Evolutionary conservation across 2,888 invertebrate species (phyloP).

Genomic region (Dorcus parallelipipedus): DNA sequence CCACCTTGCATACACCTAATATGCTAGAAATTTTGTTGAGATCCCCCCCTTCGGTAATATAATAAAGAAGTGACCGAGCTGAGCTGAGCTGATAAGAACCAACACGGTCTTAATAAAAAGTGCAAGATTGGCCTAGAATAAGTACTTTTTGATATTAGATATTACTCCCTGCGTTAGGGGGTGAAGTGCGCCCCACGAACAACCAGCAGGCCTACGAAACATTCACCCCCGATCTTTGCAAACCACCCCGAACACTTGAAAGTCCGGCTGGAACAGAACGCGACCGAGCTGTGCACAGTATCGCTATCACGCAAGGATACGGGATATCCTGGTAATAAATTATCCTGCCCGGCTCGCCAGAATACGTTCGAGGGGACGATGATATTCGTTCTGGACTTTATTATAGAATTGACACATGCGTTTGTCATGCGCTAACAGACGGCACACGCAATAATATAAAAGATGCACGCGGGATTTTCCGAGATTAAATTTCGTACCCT

Average conservation of each 20-base stretch:
- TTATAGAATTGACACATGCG: conserved; percentile 43
- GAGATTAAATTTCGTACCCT: conserved; percentile 16
- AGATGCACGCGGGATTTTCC: conserved; percentile 18
- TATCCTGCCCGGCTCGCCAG: conserved; percentile 32
- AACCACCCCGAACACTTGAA: conserved; percentile 19
- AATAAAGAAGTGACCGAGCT: background rate
- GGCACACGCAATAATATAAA: conserved; percentile 6
- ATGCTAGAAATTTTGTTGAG: too few relatives aligned
- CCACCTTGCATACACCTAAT: too few relatives aligned
- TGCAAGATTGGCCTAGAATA: background rate
- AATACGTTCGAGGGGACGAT: conserved; percentile 5
- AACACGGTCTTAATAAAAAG: background rate
- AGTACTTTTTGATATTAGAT: conserved; percentile 38
- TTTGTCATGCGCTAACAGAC: conserved; percentile 33
- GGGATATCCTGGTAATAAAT: conserved; percentile 46
- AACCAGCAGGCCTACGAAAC: conserved; percentile 18
- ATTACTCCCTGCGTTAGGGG: conserved; percentile 26
- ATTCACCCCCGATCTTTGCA: conserved; percentile 9
- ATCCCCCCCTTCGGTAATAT: too few relatives aligned
- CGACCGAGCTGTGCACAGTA: conserved; percentile 33
- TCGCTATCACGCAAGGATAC: conserved; percentile 46
- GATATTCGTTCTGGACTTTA: conserved; percentile 38
- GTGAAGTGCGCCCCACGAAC: conserved; percentile 18
- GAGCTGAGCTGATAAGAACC: background rate
- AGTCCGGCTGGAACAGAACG: conserved; percentile 29